Evolutionary conservation across 2,797 vertebrate species (phyloP), one percentile per base, ranked within the genome.

Genomic region (Toxotes lorentzi): DNA sequence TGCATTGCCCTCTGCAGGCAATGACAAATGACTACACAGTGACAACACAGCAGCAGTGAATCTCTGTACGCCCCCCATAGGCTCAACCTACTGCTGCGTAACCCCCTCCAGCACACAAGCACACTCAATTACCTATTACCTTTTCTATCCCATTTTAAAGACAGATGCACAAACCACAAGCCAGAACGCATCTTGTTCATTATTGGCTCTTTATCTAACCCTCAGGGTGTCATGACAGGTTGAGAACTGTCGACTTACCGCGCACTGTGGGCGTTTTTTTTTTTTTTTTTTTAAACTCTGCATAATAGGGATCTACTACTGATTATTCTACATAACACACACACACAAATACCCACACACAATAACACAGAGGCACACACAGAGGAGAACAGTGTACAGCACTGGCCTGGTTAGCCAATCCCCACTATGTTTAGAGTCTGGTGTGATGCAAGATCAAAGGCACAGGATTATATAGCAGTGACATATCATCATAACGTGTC

Each of bases 1-100:
- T 79, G 76, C 84, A 87, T 5, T 94, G 93, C 90, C 91, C 87
- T 76, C 93, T 92, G 81, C 86, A 82, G 92, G 89, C 38, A 6
- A 3, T 0, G 17, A 8, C 2, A 13, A 32, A 24, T 0, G 6
- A 9, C 38, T 62, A 51, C 79, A 78, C 5, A 2, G 67, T 12
- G 57, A 12, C 56, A 2, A n/a, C 63, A 38, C 16, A 40, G 64
- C 58, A 54, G 79, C 65, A 81, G 34, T 16, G 53, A 60, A 43
- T 65, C 56, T n/a, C 14, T 51, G 50, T 47, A 3, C 8, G 13
- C 54, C 66, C 70, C 81, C 81, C 21, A 32, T 8, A 41, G 78
- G 62, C 70, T 77, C 61, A 24, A 51, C 45, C 58, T 40, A 63
- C 64, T 73, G 77, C 79, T 76, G 63, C n/a, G 38, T 50, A 60